Conservation (phyloP, 2,888 invertebrate genomes). For the Drosophila quinaria region DNA sequence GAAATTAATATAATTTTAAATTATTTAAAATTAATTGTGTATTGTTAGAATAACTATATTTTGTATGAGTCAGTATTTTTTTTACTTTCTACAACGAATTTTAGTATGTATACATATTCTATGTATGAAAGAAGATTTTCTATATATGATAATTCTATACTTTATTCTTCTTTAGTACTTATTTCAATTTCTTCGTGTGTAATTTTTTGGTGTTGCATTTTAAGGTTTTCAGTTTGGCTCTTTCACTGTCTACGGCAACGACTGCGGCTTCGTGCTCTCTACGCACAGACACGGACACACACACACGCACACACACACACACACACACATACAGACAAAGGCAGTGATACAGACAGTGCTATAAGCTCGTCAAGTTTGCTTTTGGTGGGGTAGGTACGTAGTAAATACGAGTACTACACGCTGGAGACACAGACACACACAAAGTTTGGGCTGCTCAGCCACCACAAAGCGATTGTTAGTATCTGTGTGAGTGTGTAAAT, state of each 20-base stretch:
- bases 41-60: too few relatives aligned
- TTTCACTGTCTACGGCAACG: conserved; percentile 40
- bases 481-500: conserved; percentile 17
- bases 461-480: conserved; percentile 57
- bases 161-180: neutral
- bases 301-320: conserved; percentile 15
- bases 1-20: too few relatives aligned
- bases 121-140: too few relatives aligned
- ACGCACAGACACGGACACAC: conserved; percentile 49
- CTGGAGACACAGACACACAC: conserved; percentile 33
- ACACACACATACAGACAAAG: conserved; percentile 23
- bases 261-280: conserved; percentile 21
- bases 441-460: conserved; percentile 45
- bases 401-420: conserved; percentile 27
- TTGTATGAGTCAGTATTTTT: too few relatives aligned
- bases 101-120: too few relatives aligned
- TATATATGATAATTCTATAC: neutral
- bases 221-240: conserved; percentile 59
- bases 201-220: conserved; percentile 63
- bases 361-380: conserved; percentile 80
- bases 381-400: conserved; percentile 85
- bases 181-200: conserved; percentile 54
- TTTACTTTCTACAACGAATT: too few relatives aligned
- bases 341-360: conserved; percentile 25
- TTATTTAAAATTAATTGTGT: too few relatives aligned